Base-by-base conservation (phyloP, 2,888 invertebrate genomes). In the Tuta absoluta region DNA sequence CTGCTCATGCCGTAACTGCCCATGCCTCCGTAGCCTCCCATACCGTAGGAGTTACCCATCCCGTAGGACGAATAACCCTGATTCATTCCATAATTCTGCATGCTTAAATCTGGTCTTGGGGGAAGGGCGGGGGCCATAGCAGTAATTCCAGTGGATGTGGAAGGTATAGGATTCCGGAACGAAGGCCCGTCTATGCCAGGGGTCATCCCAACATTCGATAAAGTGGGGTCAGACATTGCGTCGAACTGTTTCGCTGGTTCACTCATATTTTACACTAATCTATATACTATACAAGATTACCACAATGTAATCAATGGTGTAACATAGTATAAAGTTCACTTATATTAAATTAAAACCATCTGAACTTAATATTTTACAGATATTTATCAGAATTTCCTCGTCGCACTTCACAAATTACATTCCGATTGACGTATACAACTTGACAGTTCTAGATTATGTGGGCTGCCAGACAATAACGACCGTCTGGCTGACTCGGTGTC, bases 71-170 rank as follows among this genome's bases (percentile, higher is more conserved):
- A 68, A 62, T 72, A 76, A 3, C 76, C 77, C 63, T 73, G 72
- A 58, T 67, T 67, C 77, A 84, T 76, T 2, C 81, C 85, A 70
- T 83, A 85, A 69, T 68, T 80, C 49, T 80, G 80, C 59, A 80
- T 67, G 38, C 71, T 72, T 63, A 85, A 66, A 41, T 87, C 85
- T 1, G 87, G 83, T 58, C 89, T 78, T 0, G 90, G 90, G 0
- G 91, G 91, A 37, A 87, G 70, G 0, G 74, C 77, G 21, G 89
- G 89, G 0, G 82, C 78, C 7, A 72, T 64, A 45, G 69, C 68
- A 7, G 64, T 65, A 61, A 69, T 69, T 1, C 66, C 69, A 49
- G 65, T 71, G 0, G 87, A 81, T 2, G 83, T 80, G 0, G 84
- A 75, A 19, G 87, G 85, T 21, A 81, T 73, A 7, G 82, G 73